Evolutionary conservation across 2,113 vertebrate genomes (phyloP).

Genomic region (Tretioscincus oriximinensis): DNA sequence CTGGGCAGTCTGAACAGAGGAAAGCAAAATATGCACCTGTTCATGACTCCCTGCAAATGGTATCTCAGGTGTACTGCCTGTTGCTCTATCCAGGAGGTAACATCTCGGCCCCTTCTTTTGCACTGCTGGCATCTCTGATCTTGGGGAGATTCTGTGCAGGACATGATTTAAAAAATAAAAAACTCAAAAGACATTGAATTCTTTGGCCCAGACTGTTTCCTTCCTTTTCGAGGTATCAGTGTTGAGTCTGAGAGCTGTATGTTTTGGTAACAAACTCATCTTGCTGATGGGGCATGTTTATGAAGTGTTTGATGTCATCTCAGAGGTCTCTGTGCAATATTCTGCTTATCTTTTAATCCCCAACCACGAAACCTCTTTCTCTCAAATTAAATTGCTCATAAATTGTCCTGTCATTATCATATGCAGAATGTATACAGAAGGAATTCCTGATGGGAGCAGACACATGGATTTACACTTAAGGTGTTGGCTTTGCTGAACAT

Average conservation of each 20-base stretch:
- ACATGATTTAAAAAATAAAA: conserved; percentile 8
- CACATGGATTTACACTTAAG: not conserved
- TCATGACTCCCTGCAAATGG: no score
- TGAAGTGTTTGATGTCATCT: not conserved
- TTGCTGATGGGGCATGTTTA: not conserved
- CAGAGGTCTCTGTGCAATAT: conserved; percentile 6
- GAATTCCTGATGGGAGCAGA: not conserved
- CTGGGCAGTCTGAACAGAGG: no score
- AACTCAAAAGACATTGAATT: conserved; percentile 39
- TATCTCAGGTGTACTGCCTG: no score
- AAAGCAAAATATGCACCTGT: no score
- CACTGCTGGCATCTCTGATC: conserved; percentile 29
- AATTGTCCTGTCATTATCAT: not conserved
- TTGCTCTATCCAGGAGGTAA: no score
- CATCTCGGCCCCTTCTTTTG: conserved; percentile 45
- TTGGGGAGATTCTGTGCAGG: not conserved
- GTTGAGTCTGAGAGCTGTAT: conserved; percentile 54
- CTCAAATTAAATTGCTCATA: conserved; percentile 21
- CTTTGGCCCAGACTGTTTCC: conserved; percentile 56
- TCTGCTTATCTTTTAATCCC: conserved; percentile 2
- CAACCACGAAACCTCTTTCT: conserved; percentile 28
- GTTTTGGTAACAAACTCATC: not conserved
- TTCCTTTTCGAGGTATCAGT: conserved; percentile 46
- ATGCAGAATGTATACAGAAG: not conserved
- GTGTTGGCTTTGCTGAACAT: no score